Evolutionary conservation across 2,888 invertebrate species (phyloP).

Genomic region (Parasteatoda lunata): DNA sequence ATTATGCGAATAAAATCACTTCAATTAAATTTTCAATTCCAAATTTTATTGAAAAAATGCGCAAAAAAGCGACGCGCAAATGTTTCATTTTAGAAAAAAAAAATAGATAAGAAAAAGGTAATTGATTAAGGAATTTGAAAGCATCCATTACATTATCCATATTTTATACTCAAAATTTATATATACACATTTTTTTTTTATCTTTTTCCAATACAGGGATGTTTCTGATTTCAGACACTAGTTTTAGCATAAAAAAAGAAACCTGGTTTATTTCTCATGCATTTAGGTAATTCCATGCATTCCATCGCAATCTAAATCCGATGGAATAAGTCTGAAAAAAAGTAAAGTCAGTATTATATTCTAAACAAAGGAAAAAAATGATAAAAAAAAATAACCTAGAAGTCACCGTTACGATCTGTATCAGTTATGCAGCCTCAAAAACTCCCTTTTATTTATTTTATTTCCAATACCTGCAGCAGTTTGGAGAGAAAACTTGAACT

Average conservation of each 20-base stretch:
- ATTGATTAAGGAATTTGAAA: no score
- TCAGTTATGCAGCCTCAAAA: conserved; percentile 31
- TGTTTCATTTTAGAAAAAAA: no score
- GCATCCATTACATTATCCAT: no score
- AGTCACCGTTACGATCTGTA: conserved; percentile 42
- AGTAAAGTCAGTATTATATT: not conserved
- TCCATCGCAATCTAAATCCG: conserved; percentile 37
- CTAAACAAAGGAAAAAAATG: not conserved
- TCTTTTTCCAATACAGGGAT: no score
- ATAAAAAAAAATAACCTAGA: conserved; percentile 10
- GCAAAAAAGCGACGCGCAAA: no score
- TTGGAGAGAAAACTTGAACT: conserved; percentile 15
- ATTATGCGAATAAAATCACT: no score
- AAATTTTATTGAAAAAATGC: no score
- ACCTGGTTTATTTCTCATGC: not conserved
- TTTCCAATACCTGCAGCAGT: conserved; percentile 34
- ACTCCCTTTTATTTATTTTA: conserved; percentile 34
- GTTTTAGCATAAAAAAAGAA: not conserved
- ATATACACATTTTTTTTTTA: no score
- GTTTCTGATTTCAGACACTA: no score
- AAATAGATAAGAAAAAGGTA: no score
- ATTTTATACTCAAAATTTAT: no score
- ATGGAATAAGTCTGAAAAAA: conserved; percentile 14
- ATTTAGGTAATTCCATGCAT: not conserved
- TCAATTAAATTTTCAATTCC: no score